phyloP scores from a whole-genome alignment of 2,888 invertebrate genomes.

The Tenthredo notha region DNA sequence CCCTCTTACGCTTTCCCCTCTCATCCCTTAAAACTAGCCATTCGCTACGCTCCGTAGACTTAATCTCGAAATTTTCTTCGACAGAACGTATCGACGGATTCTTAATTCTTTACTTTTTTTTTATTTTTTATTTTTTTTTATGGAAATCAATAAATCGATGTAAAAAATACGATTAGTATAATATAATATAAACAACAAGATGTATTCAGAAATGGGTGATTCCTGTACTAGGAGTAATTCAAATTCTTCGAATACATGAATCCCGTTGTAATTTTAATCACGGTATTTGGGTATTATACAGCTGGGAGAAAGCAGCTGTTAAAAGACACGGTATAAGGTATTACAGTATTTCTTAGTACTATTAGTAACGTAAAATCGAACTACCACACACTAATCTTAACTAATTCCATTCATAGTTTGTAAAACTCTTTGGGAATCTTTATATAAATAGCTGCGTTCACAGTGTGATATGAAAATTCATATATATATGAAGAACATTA shows the following conservation, averaged over 20 bases:
- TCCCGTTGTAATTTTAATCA: conserved; percentile 32
- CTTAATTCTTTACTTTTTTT: too few species aligned
- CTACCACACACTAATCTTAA: conserved; percentile 14
- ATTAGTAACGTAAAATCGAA: not conserved
- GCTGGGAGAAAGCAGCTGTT: conserved; percentile 8
- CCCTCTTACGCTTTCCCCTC: not conserved
- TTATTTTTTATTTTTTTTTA: too few species aligned
- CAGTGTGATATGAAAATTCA: not conserved
- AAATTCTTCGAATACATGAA: not conserved
- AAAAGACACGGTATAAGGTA: not conserved
- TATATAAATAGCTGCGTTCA: not conserved
- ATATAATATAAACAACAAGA: not conserved
- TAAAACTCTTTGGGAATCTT: not conserved
- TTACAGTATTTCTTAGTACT: not conserved
- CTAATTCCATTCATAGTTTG: not conserved
- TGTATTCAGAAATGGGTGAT: not conserved
- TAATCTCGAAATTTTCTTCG: not conserved
- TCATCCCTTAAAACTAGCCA: not conserved
- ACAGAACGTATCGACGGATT: not conserved
- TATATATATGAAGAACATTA: not conserved
- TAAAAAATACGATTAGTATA: too few species aligned
- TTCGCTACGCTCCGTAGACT: not conserved
- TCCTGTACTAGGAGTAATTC: not conserved
- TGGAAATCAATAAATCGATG: too few species aligned
- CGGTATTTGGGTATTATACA: not conserved